Evolutionary conservation across 2,888 invertebrate species (phyloP).

Genomic region (Temnothorax rugatulus): DNA sequence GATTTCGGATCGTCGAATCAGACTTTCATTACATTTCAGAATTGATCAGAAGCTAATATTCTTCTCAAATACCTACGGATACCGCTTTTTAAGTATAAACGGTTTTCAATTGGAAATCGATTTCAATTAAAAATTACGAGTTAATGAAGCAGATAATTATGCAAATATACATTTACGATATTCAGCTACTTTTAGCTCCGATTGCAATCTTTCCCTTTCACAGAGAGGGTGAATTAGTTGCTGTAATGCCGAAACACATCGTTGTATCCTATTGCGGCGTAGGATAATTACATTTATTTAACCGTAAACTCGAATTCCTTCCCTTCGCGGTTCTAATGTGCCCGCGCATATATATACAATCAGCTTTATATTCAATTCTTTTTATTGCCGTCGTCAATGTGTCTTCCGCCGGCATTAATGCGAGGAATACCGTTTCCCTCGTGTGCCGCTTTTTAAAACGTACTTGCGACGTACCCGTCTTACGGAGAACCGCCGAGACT

Average conservation of each 20-base stretch:
- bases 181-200: background rate
- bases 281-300: slow-evolving; percentile 52
- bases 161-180: slow-evolving; percentile 1
- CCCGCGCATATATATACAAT: background rate
- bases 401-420: slow-evolving; percentile 35
- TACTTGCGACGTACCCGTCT: slow-evolving; percentile 19
- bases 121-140: slow-evolving; percentile 8
- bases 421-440: background rate
- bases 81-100: background rate
- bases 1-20: background rate
- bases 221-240: background rate
- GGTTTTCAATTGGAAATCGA: background rate
- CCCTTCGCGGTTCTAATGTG: slow-evolving; percentile 1
- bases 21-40: background rate
- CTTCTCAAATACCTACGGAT: background rate
- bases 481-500: slow-evolving; percentile 13
- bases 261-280: background rate
- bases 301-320: slow-evolving; percentile 41
- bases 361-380: slow-evolving; percentile 52
- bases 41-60: background rate
- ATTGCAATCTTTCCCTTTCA: background rate
- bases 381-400: slow-evolving; percentile 44
- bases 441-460: slow-evolving; percentile 30
- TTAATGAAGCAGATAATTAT: background rate
- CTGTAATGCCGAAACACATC: slow-evolving; percentile 21